Base-by-base conservation (phyloP, 2,797 vertebrate species). In the Silurus lanzhouensis region DNA sequence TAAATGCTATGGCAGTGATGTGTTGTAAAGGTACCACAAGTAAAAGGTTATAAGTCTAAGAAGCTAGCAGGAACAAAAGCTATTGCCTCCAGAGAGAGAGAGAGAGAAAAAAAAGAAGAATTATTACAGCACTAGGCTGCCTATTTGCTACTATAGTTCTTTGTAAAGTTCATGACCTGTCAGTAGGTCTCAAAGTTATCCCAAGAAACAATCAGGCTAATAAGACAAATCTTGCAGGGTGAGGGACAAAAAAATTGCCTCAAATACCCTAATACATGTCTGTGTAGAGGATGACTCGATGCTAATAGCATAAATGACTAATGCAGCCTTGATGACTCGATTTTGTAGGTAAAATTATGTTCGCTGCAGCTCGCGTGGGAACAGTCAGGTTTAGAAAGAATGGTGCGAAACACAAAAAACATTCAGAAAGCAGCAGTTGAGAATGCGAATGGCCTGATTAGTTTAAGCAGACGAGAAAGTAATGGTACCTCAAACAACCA, bases 21-120 rank as follows among this genome's bases (percentile, higher is more conserved):
- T 38, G 38, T 38, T 38, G 38, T 38, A 38, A 38, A 38, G 38
- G 38, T 38, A 38, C 38, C 38, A 38, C 31, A 38, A 38, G 38
- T 38, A 4, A 38, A 38, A 38, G 38, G 38, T 4, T 38, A 38
- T 38, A 38, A 4, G 38, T 38, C 38, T 38, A 10, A 63, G 20
- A 27, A 48, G 55, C 68, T 25, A 74, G 20, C 20, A 80, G 61
- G 61, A 85, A 82, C 79, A 85, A 85, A 85, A 81, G 79, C 46
- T 67, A 81, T 81, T 81, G 60, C 46, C 44, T 27, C 17, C 14
- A 68, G 44, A 61, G 60, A 17, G 19, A 61, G 19, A 61, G 48
- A 52, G 31, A 19, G 13, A n/a, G n/a, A n/a, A 14, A n/a, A 25
- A 46, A 38, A 27, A 75, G 55, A 12, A 27, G 12, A 74, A 14